These are phyloP conservation scores for Aricia agestis DNA, from an alignment of 1,140 invertebrate genomes.

Conservation along the genomic window DNA sequence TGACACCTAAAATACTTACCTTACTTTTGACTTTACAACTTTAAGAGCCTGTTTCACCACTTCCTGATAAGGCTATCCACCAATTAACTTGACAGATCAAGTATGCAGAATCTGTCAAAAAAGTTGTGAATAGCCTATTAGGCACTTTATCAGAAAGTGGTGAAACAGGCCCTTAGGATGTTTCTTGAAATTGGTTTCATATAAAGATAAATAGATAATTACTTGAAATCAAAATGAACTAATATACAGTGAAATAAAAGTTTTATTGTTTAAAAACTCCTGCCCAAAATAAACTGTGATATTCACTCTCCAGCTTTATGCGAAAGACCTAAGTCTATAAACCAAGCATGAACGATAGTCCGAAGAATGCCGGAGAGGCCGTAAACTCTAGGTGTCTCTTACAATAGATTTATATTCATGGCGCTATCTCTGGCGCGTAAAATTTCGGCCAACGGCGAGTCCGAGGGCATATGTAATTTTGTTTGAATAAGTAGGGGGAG, in stretches of 20 bases:
- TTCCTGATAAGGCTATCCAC: too few species aligned
- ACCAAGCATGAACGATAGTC: constrained; percentile 65
- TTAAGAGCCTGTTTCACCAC: too few species aligned
- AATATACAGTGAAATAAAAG: too few species aligned
- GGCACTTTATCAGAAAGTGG: too few species aligned
- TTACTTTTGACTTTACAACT: neutral
- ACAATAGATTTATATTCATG: constrained; percentile 76
- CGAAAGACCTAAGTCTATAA: constrained; percentile 70
- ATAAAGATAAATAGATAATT: too few species aligned
- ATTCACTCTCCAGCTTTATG: constrained; percentile 50
- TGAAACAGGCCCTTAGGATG: too few species aligned
- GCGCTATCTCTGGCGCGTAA: constrained; percentile 71
- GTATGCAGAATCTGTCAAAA: too few species aligned
- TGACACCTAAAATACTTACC: neutral
- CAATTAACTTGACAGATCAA: too few species aligned
- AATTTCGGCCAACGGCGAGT: constrained; percentile 73
- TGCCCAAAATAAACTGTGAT: neutral
- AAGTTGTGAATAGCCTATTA: too few species aligned
- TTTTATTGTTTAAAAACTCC: too few species aligned
- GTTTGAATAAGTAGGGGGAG: constrained; percentile 74
- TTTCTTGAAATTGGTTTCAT: too few species aligned
- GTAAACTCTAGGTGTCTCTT: constrained; percentile 71
- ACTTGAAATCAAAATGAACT: too few species aligned
- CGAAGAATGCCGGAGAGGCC: constrained; percentile 74
- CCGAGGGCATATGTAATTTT: constrained; percentile 75